Conservation (phyloP, 2,888 invertebrate genomes). For the Allophyes oxyacanthae region DNA sequence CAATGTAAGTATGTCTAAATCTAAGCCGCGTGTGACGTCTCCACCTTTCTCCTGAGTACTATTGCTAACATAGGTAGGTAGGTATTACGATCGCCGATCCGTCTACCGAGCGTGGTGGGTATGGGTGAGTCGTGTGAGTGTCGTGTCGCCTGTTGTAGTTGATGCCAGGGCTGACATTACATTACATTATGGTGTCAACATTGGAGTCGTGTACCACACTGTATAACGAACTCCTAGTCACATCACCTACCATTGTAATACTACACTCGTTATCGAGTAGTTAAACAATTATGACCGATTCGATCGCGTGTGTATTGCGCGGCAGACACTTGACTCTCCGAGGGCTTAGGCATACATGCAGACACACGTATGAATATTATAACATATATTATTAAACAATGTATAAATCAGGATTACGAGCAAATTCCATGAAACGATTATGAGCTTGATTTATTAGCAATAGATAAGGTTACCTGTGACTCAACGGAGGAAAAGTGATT, state of each 20-base stretch:
- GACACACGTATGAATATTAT: constrained; percentile 18
- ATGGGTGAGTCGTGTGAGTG: too few relatives aligned
- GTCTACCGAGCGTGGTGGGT: too few relatives aligned
- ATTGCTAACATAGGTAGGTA: too few relatives aligned
- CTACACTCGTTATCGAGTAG: background rate
- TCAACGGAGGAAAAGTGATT: background rate
- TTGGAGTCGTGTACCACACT: too few relatives aligned
- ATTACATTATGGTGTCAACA: too few relatives aligned
- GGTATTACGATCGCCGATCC: too few relatives aligned
- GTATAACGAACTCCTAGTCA: background rate
- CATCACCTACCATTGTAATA: background rate
- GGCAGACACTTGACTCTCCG: constrained; percentile 4
- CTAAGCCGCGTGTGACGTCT: too few relatives aligned
- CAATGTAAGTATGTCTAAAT: too few relatives aligned
- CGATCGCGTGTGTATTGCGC: background rate
- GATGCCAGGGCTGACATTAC: too few relatives aligned
- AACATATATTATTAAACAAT: too few relatives aligned
- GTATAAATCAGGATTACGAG: background rate
- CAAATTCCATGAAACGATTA: constrained; percentile 2
- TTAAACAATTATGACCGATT: constrained; percentile 11
- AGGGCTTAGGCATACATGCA: background rate
- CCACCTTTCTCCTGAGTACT: too few relatives aligned
- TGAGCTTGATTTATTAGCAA: background rate
- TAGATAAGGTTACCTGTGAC: background rate
- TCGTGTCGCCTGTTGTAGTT: too few relatives aligned